Conservation (phyloP, 2,113 vertebrate species). For the cattle (Bos taurus) region DNA sequence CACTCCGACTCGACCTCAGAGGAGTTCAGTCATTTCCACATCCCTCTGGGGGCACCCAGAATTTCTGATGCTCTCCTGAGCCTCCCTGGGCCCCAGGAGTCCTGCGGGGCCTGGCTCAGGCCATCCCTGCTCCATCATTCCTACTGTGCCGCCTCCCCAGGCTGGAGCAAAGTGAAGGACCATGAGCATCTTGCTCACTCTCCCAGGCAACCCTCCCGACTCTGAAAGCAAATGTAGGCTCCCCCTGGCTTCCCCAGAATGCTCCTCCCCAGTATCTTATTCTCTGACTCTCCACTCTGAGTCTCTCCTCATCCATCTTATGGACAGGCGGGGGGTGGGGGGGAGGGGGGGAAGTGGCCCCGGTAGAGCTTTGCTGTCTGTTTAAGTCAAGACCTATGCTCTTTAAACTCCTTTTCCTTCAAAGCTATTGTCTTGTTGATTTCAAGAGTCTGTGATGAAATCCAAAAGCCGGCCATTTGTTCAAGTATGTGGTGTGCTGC, state of each 20-base stretch:
- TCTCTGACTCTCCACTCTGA: background rate
- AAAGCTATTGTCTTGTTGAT: background rate
- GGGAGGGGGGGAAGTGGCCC: too few relatives aligned
- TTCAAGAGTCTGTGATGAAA: background rate
- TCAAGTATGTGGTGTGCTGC: background rate
- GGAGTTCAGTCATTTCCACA: background rate
- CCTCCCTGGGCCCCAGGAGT: background rate
- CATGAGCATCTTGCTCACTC: background rate
- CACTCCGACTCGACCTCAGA: background rate
- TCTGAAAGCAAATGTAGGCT: background rate
- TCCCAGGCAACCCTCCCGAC: background rate
- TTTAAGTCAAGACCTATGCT: background rate
- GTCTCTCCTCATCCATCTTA: background rate
- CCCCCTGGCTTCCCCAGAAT: background rate
- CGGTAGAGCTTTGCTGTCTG: background rate
- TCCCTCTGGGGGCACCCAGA: background rate
- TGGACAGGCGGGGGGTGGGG: background rate
- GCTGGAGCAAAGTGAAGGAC: background rate
- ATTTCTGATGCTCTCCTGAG: background rate
- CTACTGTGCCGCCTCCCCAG: background rate
- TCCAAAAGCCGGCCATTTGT: background rate
- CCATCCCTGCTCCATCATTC: background rate
- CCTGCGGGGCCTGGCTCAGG: background rate
- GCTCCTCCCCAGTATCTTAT: background rate
- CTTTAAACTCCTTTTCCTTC: background rate